Evolutionary conservation across 2,797 vertebrate species (phyloP), one percentile per base, ranked within the genome.

Genomic region (Emydoidea blandingii): DNA sequence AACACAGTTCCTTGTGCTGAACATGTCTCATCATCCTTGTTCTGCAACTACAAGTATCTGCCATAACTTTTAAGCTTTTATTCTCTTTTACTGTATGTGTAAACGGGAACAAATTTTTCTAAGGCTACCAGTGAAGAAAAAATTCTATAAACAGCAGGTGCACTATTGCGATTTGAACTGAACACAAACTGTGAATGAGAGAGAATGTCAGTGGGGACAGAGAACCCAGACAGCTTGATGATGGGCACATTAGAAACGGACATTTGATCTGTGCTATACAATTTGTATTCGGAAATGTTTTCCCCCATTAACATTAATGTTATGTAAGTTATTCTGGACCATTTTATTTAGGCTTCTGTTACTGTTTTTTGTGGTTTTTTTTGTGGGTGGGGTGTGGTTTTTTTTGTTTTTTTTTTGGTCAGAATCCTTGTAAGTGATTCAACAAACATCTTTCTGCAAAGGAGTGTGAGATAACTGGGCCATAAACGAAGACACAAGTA

Each of bases 21-120:
- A 0, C 12, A 1, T 27, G 31, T 85, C 9, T 27, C 2, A 81
- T 49, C 65, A n/a, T 2, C 15, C n/a, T 0, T 1, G 0, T 87
- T 92, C 62, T 31, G 29, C 49, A 18, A 6, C 47, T 44, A 6
- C 0, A 1, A 8, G 23, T 50, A 47, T 2, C 12, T 21, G 49
- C 59, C 83, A 44, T 65, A 56, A 80, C 12, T 3, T 59, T 5
- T 44, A 74, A 56, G 0, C 2, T 0, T 12, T 81, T 44, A 9
- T 85, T 81, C 54, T 78, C 16, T 5, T 72, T 72, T 29, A 23
- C 1, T 0, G 0, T 41, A 5, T 3, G 21, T 81, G 27, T n/a
- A n/a, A 44, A 15, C 6, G 7, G 37, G 12, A 11, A 0, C 0
- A 57, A 72, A 5, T 80, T 15, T 29, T 86, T 79, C 9, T 41